Conservation (phyloP, 2,888 invertebrate genomes). For the Boloria euphrosyne region DNA sequence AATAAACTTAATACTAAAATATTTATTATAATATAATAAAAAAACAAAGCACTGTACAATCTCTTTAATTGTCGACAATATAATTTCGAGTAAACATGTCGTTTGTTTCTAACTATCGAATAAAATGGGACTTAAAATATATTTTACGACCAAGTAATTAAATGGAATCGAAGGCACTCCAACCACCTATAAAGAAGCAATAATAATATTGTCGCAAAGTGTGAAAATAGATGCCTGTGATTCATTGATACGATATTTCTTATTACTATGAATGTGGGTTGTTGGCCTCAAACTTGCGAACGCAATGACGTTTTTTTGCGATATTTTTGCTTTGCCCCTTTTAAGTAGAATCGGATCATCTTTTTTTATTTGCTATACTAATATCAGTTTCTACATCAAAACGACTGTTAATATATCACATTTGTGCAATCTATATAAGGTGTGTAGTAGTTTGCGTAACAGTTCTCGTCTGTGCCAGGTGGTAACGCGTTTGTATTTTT, state of each 20-base stretch:
- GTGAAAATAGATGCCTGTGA: conserved; percentile 34
- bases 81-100: not conserved
- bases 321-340: conserved; percentile 24
- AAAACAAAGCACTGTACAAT: not conserved
- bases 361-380: conserved; percentile 8
- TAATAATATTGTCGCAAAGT: conserved; percentile 18
- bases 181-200: not conserved
- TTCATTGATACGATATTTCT: conserved; percentile 34
- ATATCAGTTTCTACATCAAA: not conserved
- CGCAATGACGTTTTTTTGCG: conserved; percentile 24
- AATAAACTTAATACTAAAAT: too few species aligned
- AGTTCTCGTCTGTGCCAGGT: conserved; percentile 14
- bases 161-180: conserved; percentile 1
- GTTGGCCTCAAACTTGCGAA: conserved; percentile 35
- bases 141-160: conserved; percentile 10
- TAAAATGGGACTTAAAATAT: not conserved
- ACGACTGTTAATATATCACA: not conserved
- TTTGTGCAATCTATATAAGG: conserved; percentile 5
- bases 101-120: not conserved
- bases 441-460: conserved; percentile 18
- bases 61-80: not conserved
- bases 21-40: not conserved
- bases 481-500: conserved; percentile 14
- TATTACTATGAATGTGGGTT: conserved; percentile 33
- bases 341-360: conserved; percentile 16